Evolutionary conservation across 2,888 invertebrate species (phyloP).

Genomic region (Watsonalla cultraria): DNA sequence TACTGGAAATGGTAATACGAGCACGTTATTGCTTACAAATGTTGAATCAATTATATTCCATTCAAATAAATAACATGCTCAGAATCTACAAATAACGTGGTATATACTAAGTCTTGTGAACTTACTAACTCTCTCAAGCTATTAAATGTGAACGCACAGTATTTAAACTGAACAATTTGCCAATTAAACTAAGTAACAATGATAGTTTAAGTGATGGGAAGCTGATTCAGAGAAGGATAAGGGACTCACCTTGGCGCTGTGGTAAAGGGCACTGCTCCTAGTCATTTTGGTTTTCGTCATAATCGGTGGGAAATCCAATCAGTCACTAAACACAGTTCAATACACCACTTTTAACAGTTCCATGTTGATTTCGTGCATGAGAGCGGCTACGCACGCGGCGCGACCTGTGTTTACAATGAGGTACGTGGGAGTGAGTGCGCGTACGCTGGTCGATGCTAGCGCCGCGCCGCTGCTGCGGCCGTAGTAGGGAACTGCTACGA

Average conservation of each 20-base stretch:
- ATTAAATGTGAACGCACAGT: too few species aligned
- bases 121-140: too few species aligned
- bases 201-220: constrained; percentile 18
- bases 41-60: constrained; percentile 18
- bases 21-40: constrained; percentile 19
- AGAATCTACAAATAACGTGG: constrained; percentile 11
- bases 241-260: constrained; percentile 84
- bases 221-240: constrained; percentile 8
- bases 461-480: constrained; percentile 42
- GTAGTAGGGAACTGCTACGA: constrained; percentile 47
- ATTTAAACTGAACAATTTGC: background rate
- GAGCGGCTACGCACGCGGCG: constrained; percentile 46
- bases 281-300: constrained; percentile 81
- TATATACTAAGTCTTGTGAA: too few species aligned
- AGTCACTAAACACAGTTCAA: constrained; percentile 52
- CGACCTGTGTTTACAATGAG: constrained; percentile 66
- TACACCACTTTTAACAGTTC: constrained; percentile 48
- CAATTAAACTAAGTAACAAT: constrained; percentile 2
- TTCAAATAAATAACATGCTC: constrained; percentile 39
- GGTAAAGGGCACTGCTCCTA: constrained; percentile 82
- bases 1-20: constrained; percentile 3
- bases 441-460: constrained; percentile 43
- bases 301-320: constrained; percentile 24
- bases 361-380: constrained; percentile 51
- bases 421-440: constrained; percentile 69